Base-by-base conservation (phyloP, 53 echinoderm and acorn worm genomes). In the Hippasteria phrygiana region DNA sequence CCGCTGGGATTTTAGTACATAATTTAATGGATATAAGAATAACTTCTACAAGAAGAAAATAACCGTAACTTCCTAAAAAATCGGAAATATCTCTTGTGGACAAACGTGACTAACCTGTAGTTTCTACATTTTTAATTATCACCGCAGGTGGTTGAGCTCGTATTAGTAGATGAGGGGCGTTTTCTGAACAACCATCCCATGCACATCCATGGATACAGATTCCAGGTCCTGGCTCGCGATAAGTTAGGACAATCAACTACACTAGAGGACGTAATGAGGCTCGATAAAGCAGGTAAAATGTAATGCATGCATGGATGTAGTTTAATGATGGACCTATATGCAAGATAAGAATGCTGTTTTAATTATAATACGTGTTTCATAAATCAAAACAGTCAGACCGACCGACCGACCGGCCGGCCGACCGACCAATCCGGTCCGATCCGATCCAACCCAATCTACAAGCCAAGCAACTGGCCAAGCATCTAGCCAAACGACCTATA, bases 201-300 rank as follows among this genome's bases (percentile, higher is more conserved):
- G 92, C 97, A 96, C 86, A 50, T 96, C 17, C 97, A 95, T 45
- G 97, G 95, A 7, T 77, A 93, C 79, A 90, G 72, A 32, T 96
- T 95, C 88, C 90, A 75, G 0, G 93, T 96, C 4, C 65, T 96
- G 22, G 97, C 93, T 20, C 71, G 69, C 28, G 92, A 90, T 3
- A 92, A 72, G 54, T 63, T 96, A 0, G 92, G 90, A 47, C 26
- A 35, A 1, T 22, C 36, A 0, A 92, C 89, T 0, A 93, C 90
- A 0, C 36, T 95, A 3, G 92, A 93, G 31, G 90, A 95, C 35
- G 90, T 96, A 4, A 96, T 77, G 55, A 78, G 37, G 14, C 89
- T 96, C 37, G 96, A 96, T 64, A 10, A 54, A 54, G 54, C 54
- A 54, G 54, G 54, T 54, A 13, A 54, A 54, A n/a, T n/a, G n/a